These are phyloP conservation scores for Pelagia noctiluca DNA, from an alignment of 30 jellyfish, hydroid and myxozoan genomes.

Conservation along the genomic window DNA sequence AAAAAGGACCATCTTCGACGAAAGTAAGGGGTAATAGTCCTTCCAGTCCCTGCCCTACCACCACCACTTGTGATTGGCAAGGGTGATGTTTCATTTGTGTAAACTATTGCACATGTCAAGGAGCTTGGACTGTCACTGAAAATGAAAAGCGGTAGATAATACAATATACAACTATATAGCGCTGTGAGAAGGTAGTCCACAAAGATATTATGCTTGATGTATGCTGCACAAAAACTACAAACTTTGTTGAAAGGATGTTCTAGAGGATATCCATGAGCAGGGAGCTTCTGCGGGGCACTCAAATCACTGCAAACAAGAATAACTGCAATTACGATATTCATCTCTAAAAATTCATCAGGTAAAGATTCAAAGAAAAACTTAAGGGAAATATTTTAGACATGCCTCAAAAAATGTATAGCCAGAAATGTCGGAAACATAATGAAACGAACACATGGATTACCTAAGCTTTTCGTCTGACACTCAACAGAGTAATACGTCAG, in stretches of 20 bases:
- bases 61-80: no score
- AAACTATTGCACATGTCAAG: neutral
- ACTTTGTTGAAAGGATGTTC: slow-evolving; percentile 96
- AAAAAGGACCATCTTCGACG: no score
- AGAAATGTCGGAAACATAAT: no score
- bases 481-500: no score
- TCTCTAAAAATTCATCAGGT: no score
- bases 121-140: neutral
- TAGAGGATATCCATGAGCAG: slow-evolving; percentile 94
- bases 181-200: neutral
- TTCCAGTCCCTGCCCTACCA: no score
- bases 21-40: no score
- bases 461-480: no score
- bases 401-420: no score
- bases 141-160: neutral
- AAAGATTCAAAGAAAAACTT: no score
- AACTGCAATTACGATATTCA: neutral
- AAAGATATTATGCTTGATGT: neutral
- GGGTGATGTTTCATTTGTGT: neutral
- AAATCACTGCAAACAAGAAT: slow-evolving; percentile 55
- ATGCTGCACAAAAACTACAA: neutral
- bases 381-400: neutral
- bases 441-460: no score
- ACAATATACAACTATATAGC: neutral
- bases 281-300: slow-evolving; percentile 67